Evolutionary conservation across 2,113 vertebrate genomes (phyloP).

Genomic region (Tricholaema leucomelas): DNA sequence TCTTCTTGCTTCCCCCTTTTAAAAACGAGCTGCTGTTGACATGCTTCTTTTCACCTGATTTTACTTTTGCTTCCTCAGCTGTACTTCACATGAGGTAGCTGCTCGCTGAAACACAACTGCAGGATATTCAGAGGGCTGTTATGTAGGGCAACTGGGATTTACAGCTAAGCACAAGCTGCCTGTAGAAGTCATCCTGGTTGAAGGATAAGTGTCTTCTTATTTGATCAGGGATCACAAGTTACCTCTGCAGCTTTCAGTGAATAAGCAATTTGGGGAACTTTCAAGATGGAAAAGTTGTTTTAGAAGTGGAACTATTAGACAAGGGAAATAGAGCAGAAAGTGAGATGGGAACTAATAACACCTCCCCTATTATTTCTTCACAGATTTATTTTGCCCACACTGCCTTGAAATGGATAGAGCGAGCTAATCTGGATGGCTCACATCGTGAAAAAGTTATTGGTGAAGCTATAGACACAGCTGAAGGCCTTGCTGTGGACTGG

Average conservation of each 20-base stretch:
- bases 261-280: not conserved
- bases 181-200: conserved; percentile 19
- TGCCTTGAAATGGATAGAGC: conserved; percentile 83
- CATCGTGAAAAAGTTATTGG: conserved; percentile 78
- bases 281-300: not conserved
- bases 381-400: conserved; percentile 90
- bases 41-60: not conserved
- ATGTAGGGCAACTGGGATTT: conserved; percentile 58
- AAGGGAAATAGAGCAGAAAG: not conserved
- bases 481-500: conserved; percentile 91
- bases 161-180: conserved; percentile 48
- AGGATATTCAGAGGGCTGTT: not conserved
- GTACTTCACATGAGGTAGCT: not conserved
- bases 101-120: not conserved
- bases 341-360: not conserved
- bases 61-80: not conserved
- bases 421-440: conserved; percentile 82
- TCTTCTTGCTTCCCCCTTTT: not conserved
- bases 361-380: conserved; percentile 24
- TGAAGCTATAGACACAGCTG: conserved; percentile 74
- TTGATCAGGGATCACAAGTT: conserved; percentile 9
- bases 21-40: not conserved
- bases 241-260: not conserved
- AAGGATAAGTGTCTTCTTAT: conserved; percentile 18
- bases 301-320: not conserved